These are phyloP conservation scores for Leptinotarsa defecta DNA, from an alignment of 1,140 invertebrate species.

Conservation along the genomic window DNA sequence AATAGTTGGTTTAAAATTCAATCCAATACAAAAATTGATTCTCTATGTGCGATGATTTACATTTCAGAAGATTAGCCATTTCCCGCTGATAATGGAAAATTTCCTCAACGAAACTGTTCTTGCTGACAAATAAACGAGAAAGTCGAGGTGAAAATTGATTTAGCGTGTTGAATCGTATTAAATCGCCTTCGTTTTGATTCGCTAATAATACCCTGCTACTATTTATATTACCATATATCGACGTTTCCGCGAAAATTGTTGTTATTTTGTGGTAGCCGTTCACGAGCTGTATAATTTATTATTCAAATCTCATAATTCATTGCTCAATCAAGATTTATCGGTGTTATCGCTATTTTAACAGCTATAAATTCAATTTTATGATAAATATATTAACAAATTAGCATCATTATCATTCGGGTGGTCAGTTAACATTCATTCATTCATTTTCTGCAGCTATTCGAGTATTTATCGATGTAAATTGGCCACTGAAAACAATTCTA, in stretches of 20 bases:
- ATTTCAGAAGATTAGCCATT: neutral
- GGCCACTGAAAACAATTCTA: no score
- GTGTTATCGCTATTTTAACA: neutral
- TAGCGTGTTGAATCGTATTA: neutral
- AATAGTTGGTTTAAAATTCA: no score
- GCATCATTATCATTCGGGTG: no score
- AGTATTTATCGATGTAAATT: no score
- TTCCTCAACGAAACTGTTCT: neutral
- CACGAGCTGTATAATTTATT: neutral
- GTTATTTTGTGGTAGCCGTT: constrained; percentile 1
- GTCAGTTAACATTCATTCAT: no score
- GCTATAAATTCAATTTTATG: neutral
- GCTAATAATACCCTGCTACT: neutral
- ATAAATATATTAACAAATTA: neutral
- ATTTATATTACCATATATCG: neutral
- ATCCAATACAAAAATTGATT: no score
- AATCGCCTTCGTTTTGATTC: neutral
- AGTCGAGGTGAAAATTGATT: neutral
- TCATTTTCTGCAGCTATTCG: no score
- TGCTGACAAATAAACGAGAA: neutral
- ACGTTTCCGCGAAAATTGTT: neutral
- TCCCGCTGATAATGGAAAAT: neutral
- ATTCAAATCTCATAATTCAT: neutral
- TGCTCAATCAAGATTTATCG: neutral
- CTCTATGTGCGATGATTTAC: no score